Evolutionary conservation across 2,888 invertebrate genomes (phyloP).

Genomic region (Cremastinae sp.): DNA sequence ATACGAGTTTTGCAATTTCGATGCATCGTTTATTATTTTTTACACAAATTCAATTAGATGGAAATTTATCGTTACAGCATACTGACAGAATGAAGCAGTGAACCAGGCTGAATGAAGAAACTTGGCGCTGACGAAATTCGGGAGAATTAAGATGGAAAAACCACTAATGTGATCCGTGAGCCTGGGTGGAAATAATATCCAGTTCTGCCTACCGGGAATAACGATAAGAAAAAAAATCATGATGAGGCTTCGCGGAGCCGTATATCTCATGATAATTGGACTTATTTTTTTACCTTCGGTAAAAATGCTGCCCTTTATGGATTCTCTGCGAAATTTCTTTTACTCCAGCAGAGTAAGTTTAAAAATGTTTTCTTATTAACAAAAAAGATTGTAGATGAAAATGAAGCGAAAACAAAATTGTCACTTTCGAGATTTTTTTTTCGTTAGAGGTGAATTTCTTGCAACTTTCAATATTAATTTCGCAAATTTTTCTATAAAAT

Average conservation of each 20-base stretch:
- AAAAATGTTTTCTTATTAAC: conserved; percentile 1
- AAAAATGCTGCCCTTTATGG: conserved; percentile 60
- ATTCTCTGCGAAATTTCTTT: conserved; percentile 63
- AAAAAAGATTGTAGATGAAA: not conserved
- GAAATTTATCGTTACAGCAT: not conserved
- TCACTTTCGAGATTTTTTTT: too few relatives aligned
- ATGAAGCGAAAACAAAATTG: not conserved
- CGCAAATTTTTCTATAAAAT: not conserved
- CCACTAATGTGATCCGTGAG: conserved; percentile 30
- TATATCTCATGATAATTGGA: conserved; percentile 49
- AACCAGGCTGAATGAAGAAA: too few relatives aligned
- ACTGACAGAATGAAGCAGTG: too few relatives aligned
- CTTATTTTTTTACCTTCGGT: conserved; percentile 49
- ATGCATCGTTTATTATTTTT: too few relatives aligned
- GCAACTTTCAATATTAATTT: not conserved
- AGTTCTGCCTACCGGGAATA: not conserved
- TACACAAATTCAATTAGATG: too few relatives aligned
- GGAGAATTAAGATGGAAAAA: not conserved
- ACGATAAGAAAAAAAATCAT: too few relatives aligned
- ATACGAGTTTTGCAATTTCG: too few relatives aligned
- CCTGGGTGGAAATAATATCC: not conserved
- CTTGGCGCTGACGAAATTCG: too few relatives aligned
- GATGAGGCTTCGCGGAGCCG: conserved; percentile 48
- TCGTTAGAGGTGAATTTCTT: too few relatives aligned
- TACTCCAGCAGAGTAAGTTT: conserved; percentile 68